phyloP scores from a whole-genome alignment of 2,113 vertebrate species.

The Xiphophorus couchianus region DNA sequence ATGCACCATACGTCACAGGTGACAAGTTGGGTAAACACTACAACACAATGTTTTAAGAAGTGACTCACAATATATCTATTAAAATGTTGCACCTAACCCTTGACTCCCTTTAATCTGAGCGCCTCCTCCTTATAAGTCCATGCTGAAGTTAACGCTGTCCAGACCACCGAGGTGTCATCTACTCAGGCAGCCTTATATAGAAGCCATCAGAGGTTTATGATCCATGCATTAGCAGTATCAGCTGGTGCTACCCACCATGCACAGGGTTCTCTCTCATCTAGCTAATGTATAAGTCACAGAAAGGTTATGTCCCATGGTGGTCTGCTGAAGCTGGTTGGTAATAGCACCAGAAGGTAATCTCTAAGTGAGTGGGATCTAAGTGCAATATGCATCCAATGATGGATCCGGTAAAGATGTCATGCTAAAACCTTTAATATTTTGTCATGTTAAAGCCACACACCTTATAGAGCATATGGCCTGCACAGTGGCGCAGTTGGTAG shows the following conservation, averaged over 20 bases:
- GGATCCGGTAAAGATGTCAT: constrained; percentile 22
- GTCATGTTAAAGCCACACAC: background rate
- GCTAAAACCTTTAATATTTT: background rate
- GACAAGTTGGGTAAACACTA: constrained; percentile 55
- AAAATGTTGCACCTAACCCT: constrained; percentile 36
- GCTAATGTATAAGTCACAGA: constrained; percentile 41
- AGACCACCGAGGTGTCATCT: constrained; percentile 63
- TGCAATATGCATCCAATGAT: background rate
- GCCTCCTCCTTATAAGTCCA: constrained; percentile 80
- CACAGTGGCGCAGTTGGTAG: too few species aligned
- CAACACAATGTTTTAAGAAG: constrained; percentile 40
- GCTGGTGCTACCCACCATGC: constrained; percentile 34
- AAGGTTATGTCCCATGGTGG: constrained; percentile 38
- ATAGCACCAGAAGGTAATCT: constrained; percentile 4
- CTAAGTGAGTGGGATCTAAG: constrained; percentile 5
- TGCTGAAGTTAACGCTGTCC: constrained; percentile 74
- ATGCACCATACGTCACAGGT: constrained; percentile 34
- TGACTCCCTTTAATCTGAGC: constrained; percentile 40
- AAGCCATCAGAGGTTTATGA: constrained; percentile 55
- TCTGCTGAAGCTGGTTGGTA: constrained; percentile 31
- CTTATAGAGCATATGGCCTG: background rate
- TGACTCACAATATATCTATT: constrained; percentile 62
- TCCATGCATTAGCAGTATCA: constrained; percentile 49
- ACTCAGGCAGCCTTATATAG: constrained; percentile 73
- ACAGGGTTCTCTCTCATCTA: constrained; percentile 35